Percentiles rank a stretch among this genome's conserved stretches.
phyloP scores from a whole-genome alignment of 1,140 invertebrate genomes.

The Amphibalanus amphitrite region DNA sequence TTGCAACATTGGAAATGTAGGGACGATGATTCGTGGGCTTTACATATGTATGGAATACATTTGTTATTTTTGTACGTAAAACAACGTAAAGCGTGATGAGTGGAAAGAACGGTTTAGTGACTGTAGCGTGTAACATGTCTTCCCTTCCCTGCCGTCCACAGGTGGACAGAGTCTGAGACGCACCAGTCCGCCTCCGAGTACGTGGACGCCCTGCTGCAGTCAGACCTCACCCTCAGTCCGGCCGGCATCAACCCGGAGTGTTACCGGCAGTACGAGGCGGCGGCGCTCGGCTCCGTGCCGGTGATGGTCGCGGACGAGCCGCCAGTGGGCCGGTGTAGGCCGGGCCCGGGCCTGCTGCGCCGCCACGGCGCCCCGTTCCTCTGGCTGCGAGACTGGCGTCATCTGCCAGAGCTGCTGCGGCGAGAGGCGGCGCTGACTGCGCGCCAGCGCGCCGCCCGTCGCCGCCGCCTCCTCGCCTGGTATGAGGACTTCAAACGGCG shows the following conservation, averaged over 20 bases:
- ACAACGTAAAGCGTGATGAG: too few relatives aligned
- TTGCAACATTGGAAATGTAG: too few relatives aligned
- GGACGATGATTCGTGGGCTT: too few relatives aligned
- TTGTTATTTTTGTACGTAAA: too few relatives aligned
- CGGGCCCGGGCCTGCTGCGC: slow-evolving; percentile 33
- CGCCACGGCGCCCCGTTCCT: slow-evolving; percentile 33
- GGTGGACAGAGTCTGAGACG: slow-evolving; percentile 35
- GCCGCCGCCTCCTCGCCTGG: slow-evolving; percentile 13
- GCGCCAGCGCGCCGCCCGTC: slow-evolving; percentile 9
- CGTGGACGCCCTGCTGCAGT: slow-evolving; percentile 28
- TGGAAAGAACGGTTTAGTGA: too few relatives aligned
- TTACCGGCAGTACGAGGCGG: slow-evolving; percentile 41
- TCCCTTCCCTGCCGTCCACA: slow-evolving; percentile 14
- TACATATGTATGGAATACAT: too few relatives aligned
- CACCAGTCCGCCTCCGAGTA: slow-evolving; percentile 29
- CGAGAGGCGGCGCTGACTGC: slow-evolving; percentile 25
- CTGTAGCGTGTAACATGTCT: too few relatives aligned
- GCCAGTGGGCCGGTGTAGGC: slow-evolving; percentile 26
- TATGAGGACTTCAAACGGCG: slow-evolving; percentile 15
- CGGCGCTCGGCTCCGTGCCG: slow-evolving; percentile 36
- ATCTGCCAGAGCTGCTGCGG: slow-evolving; percentile 27
- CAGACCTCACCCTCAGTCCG: slow-evolving; percentile 38
- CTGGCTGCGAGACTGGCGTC: slow-evolving; percentile 33
- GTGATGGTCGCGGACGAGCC: slow-evolving; percentile 36
- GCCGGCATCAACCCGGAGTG: slow-evolving; percentile 38